Percentiles rank a stretch among this genome's conserved stretches.
phyloP scores from a whole-genome alignment of 2,113 vertebrate genomes.

The Triplophysa rosa region DNA sequence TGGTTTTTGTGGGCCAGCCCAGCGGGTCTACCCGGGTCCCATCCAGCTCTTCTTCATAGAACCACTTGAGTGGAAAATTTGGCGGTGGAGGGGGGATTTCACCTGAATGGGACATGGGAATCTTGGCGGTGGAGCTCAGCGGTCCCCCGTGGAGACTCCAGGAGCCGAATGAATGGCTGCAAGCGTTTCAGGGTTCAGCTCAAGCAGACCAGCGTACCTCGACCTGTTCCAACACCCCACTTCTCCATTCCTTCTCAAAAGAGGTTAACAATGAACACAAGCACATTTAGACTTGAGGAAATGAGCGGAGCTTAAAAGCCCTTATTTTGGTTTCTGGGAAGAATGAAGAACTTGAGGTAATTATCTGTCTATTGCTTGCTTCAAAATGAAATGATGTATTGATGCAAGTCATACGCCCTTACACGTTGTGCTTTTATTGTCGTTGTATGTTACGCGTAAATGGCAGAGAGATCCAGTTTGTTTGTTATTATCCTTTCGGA shows the following conservation, averaged over 20 bases:
- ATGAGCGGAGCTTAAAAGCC: background rate
- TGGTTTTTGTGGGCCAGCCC: constrained; percentile 51
- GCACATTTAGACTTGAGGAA: constrained; percentile 7
- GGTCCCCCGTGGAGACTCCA: constrained; percentile 41
- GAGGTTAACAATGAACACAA: constrained; percentile 20
- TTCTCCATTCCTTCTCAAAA: constrained; percentile 37
- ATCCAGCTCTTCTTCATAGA: constrained; percentile 45
- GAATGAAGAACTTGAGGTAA: background rate
- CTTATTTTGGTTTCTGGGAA: background rate
- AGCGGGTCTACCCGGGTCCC: constrained; percentile 46
- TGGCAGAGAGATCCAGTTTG: constrained; percentile 22
- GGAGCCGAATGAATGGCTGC: constrained; percentile 44
- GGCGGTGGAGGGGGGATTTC: constrained; percentile 47
- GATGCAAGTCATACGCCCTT: constrained; percentile 1
- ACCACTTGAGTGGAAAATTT: constrained; percentile 61
- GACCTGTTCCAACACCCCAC: constrained; percentile 44
- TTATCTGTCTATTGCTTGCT: background rate
- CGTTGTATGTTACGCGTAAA: background rate
- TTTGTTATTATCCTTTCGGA: constrained; percentile 33
- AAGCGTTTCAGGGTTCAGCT: constrained; percentile 44
- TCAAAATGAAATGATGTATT: constrained; percentile 23
- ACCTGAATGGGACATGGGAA: constrained; percentile 53
- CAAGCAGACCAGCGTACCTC: constrained; percentile 18
- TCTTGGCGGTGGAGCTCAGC: constrained; percentile 46
- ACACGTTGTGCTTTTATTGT: constrained; percentile 11